phyloP scores from a whole-genome alignment of 2,797 vertebrate genomes.

The Choloepus didactylus region DNA sequence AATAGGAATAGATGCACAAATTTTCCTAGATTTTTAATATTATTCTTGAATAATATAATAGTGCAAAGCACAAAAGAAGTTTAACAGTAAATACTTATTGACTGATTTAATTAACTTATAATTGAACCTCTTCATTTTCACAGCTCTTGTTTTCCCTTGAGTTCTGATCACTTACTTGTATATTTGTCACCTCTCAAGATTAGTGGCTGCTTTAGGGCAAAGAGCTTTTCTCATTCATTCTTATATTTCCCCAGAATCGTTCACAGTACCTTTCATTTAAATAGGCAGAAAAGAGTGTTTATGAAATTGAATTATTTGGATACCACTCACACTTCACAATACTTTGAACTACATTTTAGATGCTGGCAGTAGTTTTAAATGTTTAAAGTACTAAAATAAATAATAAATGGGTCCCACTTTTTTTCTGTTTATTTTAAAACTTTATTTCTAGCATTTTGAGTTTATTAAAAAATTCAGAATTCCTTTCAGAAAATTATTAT shows the following conservation, averaged over 20 bases:
- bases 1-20: background rate
- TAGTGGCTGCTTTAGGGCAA: background rate
- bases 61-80: rapidly evolving
- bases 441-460: background rate
- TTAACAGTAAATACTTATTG: too few relatives aligned
- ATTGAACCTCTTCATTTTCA: rapidly evolving
- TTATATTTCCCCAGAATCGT: background rate
- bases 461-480: background rate
- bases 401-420: background rate
- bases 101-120: rapidly evolving
- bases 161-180: rapidly evolving
- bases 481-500: background rate
- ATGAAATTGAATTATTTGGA: background rate
- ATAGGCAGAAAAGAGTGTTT: background rate
- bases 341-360: background rate
- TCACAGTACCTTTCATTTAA: background rate
- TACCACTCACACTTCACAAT: background rate
- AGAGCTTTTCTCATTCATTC: background rate
- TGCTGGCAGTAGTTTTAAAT: background rate
- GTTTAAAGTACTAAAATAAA: background rate
- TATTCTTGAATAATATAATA: background rate
- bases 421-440: background rate
- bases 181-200: background rate
- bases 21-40: too few relatives aligned
- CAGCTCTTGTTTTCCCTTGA: rapidly evolving